These are phyloP conservation scores for Oikopleura dioica DNA, from an alignment of 23 tunicate species.

Conservation along the genomic window DNA sequence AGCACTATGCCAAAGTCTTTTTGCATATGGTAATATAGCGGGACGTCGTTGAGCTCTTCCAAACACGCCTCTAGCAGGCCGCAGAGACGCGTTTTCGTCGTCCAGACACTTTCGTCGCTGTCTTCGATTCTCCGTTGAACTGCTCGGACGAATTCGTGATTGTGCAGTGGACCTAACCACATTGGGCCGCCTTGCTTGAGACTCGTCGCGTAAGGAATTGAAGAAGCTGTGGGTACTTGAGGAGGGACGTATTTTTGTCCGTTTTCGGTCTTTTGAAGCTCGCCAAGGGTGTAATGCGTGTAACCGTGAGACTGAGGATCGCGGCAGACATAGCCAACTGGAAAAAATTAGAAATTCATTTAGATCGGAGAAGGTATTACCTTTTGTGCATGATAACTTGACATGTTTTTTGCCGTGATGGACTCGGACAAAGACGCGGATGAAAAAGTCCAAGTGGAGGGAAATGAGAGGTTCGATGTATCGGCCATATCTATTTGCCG, in stretches of 20 bases:
- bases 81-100: not conserved
- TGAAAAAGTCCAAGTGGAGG: conserved; percentile 59
- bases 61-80: not conserved
- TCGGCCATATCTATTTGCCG: conserved; percentile 46
- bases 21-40: conserved; percentile 49
- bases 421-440: conserved; percentile 60
- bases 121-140: conserved; percentile 24
- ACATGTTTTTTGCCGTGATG: conserved; percentile 35
- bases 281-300: not conserved
- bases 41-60: conserved; percentile 68
- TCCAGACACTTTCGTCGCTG: conserved; percentile 14
- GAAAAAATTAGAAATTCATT: too few relatives aligned
- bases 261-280: not conserved
- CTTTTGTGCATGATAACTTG: conserved; percentile 31
- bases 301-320: not conserved
- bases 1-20: conserved; percentile 27
- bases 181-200: conserved; percentile 60
- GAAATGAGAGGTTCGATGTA: conserved; percentile 68
- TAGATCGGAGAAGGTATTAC: not conserved
- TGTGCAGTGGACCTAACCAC: conserved; percentile 53
- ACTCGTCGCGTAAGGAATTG: not conserved
- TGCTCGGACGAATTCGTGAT: conserved; percentile 22
- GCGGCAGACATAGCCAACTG: not conserved
- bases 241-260: not conserved
- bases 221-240: not conserved